phyloP scores from a whole-genome alignment of 2,797 vertebrate species.

The Potorous gilbertii region DNA sequence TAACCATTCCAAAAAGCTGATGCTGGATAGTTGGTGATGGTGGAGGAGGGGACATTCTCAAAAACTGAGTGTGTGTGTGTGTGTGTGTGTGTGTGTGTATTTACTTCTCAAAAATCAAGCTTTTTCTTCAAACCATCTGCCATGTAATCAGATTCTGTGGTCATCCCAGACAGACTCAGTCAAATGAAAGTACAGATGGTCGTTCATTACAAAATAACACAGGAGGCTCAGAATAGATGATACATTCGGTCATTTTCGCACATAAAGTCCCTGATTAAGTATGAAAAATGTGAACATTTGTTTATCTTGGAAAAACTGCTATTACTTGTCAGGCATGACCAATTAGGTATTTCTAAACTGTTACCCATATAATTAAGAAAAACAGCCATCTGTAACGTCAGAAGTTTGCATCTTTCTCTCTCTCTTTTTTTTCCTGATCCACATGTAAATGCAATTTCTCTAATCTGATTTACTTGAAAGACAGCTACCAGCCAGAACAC shows the following conservation, averaged over 20 bases:
- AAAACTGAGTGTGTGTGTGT: slow-evolving; percentile 47
- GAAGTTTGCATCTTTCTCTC: slow-evolving; percentile 78
- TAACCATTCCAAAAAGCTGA: background rate
- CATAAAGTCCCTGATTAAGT: slow-evolving; percentile 87
- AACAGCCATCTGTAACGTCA: slow-evolving; percentile 89
- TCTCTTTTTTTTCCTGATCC: slow-evolving; percentile 66
- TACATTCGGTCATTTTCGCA: slow-evolving; percentile 87
- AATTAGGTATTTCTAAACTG: slow-evolving; percentile 88
- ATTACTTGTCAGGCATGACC: slow-evolving; percentile 89
- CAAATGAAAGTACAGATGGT: slow-evolving; percentile 87
- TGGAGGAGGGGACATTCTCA: slow-evolving; percentile 17
- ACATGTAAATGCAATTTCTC: slow-evolving; percentile 80
- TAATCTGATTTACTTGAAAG: slow-evolving; percentile 77
- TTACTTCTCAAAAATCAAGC: slow-evolving; percentile 67
- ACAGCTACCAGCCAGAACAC: slow-evolving; percentile 67
- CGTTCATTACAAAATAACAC: slow-evolving; percentile 85
- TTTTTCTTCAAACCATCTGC: slow-evolving; percentile 81
- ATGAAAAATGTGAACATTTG: slow-evolving; percentile 89
- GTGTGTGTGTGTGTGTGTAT: slow-evolving; percentile 39
- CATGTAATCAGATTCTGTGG: slow-evolving; percentile 81
- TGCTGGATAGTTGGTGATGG: background rate
- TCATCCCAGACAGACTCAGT: slow-evolving; percentile 81
- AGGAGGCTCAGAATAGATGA: slow-evolving; percentile 85
- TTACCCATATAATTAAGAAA: slow-evolving; percentile 88
- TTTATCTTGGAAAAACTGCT: slow-evolving; percentile 87